These are phyloP conservation scores for Archips crataeganus DNA, from an alignment of 2,888 invertebrate species.

Conservation along the genomic window DNA sequence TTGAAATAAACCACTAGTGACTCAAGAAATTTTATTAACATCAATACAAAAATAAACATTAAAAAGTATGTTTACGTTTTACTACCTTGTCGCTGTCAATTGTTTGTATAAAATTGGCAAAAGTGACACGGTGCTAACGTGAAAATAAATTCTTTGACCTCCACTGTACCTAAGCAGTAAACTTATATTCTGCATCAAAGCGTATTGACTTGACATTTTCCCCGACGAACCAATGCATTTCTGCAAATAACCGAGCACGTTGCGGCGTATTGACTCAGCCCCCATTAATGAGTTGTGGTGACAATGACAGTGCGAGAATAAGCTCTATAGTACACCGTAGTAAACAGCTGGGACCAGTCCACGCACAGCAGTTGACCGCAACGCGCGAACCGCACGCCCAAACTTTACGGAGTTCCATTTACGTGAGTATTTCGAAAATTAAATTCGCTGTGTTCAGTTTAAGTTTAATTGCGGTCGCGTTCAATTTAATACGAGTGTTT, in stretches of 20 bases:
- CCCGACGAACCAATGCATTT: background rate
- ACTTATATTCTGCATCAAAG: background rate
- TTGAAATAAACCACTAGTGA: too few species aligned
- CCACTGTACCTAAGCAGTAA: too few species aligned
- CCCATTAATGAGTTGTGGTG: constrained; percentile 25
- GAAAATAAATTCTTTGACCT: too few species aligned
- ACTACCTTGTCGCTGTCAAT: too few species aligned
- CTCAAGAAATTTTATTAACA: too few species aligned
- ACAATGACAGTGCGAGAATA: constrained; percentile 15
- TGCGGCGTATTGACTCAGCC: constrained; percentile 8
- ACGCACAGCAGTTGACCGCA: constrained; percentile 29
- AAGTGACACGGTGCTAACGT: too few species aligned
- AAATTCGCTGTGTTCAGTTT: constrained; percentile 9
- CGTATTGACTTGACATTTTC: background rate
- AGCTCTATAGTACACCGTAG: constrained; percentile 20
- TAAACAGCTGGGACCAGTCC: constrained; percentile 35
- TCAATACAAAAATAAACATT: too few species aligned
- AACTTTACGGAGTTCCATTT: constrained; percentile 16
- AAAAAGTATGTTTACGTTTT: too few species aligned
- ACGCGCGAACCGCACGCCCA: constrained; percentile 20
- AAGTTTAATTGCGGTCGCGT: constrained; percentile 3
- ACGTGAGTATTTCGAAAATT: constrained; percentile 30
- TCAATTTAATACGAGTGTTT: background rate
- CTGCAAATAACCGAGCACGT: constrained; percentile 16
- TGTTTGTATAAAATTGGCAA: too few species aligned